Conservation (phyloP, 2,113 vertebrate species). For the Silurus glanis region DNA sequence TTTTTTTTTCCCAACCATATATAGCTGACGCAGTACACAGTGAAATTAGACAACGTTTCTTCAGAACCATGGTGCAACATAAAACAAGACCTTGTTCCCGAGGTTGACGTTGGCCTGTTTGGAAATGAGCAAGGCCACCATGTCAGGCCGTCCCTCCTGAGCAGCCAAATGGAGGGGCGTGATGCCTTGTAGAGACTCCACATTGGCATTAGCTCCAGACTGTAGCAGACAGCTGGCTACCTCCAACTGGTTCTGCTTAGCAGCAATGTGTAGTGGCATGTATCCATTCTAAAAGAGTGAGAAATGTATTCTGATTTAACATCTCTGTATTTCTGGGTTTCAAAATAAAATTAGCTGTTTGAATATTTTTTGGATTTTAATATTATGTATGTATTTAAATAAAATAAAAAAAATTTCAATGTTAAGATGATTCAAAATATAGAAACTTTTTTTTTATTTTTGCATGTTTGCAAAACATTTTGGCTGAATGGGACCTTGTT, state of each 20-base stretch:
- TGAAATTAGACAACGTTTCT: no score
- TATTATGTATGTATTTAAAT: neutral
- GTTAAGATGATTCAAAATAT: neutral
- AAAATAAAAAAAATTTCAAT: neutral
- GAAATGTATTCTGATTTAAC: neutral
- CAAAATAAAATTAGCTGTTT: neutral
- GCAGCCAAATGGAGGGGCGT: slow-evolving; percentile 92
- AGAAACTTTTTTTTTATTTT: no score
- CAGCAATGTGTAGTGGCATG: slow-evolving; percentile 92
- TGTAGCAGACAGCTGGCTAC: slow-evolving; percentile 88
- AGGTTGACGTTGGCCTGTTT: slow-evolving; percentile 90
- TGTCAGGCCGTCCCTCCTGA: slow-evolving; percentile 88
- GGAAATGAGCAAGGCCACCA: slow-evolving; percentile 88
- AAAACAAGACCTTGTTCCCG: slow-evolving; percentile 84
- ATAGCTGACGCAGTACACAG: no score
- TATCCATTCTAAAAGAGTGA: slow-evolving; percentile 84
- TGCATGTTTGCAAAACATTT: neutral
- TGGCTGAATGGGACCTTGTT: neutral
- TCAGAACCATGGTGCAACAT: no score
- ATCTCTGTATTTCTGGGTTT: neutral
- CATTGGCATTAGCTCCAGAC: slow-evolving; percentile 84
- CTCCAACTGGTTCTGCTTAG: slow-evolving; percentile 95
- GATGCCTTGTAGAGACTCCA: slow-evolving; percentile 89
- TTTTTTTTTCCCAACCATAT: no score
- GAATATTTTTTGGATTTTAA: neutral